These are phyloP conservation scores for Heptranchias perlo DNA, from an alignment of 2,113 vertebrate species.

Conservation along the genomic window DNA sequence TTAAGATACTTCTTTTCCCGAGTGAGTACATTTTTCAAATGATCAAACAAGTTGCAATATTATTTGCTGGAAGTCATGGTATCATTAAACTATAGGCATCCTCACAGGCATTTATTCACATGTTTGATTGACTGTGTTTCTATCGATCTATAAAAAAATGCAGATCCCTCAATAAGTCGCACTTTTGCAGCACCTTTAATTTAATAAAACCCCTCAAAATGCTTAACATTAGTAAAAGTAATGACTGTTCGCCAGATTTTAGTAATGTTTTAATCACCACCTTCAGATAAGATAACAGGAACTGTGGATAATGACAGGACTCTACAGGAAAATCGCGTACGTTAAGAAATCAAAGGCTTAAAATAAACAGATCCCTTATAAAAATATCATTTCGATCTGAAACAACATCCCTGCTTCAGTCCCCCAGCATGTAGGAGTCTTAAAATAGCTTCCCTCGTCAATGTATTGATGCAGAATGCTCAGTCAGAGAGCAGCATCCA, in stretches of 20 bases:
- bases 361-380: neutral
- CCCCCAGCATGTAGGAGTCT: neutral
- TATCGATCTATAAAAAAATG: neutral
- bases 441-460: neutral
- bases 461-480: neutral
- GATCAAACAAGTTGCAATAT: neutral
- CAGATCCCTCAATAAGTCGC: neutral
- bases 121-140: neutral
- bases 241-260: neutral
- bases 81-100: neutral
- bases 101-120: neutral
- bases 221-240: neutral
- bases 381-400: neutral
- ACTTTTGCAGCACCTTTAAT: neutral
- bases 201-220: neutral
- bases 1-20: neutral
- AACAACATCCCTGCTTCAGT: neutral
- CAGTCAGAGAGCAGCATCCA: neutral
- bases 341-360: neutral
- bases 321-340: neutral
- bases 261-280: neutral
- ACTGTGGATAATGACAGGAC: neutral
- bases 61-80: neutral
- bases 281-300: neutral
- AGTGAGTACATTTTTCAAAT: neutral